Base-by-base conservation (phyloP, 2,888 invertebrate genomes). In the Leptopilina drosophilae region DNA sequence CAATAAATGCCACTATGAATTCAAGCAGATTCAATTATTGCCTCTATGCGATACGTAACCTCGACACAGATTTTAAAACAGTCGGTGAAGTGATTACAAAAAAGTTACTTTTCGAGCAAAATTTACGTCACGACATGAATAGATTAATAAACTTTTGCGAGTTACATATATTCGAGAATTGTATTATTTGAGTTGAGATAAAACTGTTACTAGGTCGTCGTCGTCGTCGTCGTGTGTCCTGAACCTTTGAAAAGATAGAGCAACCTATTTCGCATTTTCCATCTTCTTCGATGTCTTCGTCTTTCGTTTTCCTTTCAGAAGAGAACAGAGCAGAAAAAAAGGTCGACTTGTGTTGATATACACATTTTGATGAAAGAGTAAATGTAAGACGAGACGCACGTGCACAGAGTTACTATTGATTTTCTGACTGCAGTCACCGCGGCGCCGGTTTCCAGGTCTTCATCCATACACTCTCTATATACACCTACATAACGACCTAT, bases 401-500 rank as follows among this genome's bases (percentile, higher is more conserved):
- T 85, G 83, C 84, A 88, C 83, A 83, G 85, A 83, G 85, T 84
- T 83, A 83, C 84, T 91, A 91, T 91, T 91, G 90, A 91, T 91
- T 90, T 91, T 90, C 87, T 84, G 81, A 85, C 81, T 85, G 87
- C 88, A 90, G 90, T 89, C 90, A 88, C 87, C 86, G 86, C 85
- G 90, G 90, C 90, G 90, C 90, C 90, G 87, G 85, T 87, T 83
- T 81, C 82, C 78, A 75, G 73, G 64, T 78, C 77, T 56, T 20
- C 33, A 56, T 56, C n/a, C 53, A 73, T 49, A 49, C 42, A 8
- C 49, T 49, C 42, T 42, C 49, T 49, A 12, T 49, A 49, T 73
- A 73, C 53, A 73, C 73, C 73, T 73, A 56, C 53, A 56, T 73
- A 56, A 73, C 53, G 53, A 53, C n/a, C 69, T 56, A 56, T 4